Evolutionary conservation across 2,888 invertebrate species (phyloP).

Genomic region (Ophonus ardosiacus): DNA sequence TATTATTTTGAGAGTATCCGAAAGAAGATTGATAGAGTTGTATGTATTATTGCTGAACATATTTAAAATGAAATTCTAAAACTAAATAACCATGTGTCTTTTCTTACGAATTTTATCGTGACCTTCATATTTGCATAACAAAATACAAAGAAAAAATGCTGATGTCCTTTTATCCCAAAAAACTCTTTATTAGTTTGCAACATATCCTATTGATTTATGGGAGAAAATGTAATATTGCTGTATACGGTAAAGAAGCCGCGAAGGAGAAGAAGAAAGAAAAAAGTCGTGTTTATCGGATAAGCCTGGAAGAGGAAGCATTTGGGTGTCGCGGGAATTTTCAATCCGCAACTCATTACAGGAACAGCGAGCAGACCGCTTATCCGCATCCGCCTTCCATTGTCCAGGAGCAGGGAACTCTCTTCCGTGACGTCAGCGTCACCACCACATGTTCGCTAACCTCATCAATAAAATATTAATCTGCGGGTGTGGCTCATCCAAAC

Average conservation of each 20-base stretch:
- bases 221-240: background rate
- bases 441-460: conserved; percentile 22
- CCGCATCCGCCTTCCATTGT: conserved; percentile 8
- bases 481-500: background rate
- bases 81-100: too few species aligned
- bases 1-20: too few species aligned
- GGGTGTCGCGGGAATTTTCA: conserved; percentile 42
- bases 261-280: conserved; percentile 5
- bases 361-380: background rate
- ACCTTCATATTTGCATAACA: too few species aligned
- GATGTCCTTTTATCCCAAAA: too few species aligned
- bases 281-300: conserved; percentile 42
- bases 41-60: too few species aligned
- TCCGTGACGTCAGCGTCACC: conserved; percentile 45
- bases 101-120: too few species aligned
- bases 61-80: too few species aligned
- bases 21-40: too few species aligned
- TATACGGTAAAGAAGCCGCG: background rate
- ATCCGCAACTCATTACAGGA: conserved; percentile 53
- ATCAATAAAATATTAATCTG: conserved; percentile 47
- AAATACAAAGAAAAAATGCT: too few species aligned
- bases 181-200: too few species aligned
- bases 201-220: background rate
- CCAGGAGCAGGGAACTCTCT: conserved; percentile 4
- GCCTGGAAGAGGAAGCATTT: conserved; percentile 34